Evolutionary conservation across 2,888 invertebrate species (phyloP), one percentile per base, ranked within the genome.

Genomic region (Idaea aversata): DNA sequence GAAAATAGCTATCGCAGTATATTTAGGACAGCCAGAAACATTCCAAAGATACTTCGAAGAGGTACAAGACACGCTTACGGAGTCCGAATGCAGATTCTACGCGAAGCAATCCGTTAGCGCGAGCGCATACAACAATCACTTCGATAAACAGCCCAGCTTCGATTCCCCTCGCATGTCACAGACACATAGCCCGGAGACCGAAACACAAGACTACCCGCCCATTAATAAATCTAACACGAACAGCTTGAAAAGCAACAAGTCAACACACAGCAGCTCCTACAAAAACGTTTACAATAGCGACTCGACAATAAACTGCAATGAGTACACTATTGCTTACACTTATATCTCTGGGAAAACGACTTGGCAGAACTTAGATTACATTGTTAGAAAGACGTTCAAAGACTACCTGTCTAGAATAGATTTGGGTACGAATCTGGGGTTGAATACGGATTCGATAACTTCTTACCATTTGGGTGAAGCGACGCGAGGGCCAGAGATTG

Each of bases 401-500:
- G 99, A 99, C 80, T 99, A 99, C 88, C 94, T 98, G 65, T 95
- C 97, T 61, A 95, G 98, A 78, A 96, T 99, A 77, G 99, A 99
- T 91, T 98, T 98, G 0, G 97, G 97, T 15, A 97, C 97, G 61
- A 97, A 97, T 86, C 93, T 99, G 67, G 98, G 98, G 3, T 84
- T 96, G 67, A 95, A 95, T 74, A 95, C 96, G 13, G 99, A 99
- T 81, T 98, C 98, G 35, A 97, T 99, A 68, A 96, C 97, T 68
- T 97, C 97, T 75, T 99, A 99, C 88, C 98, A 98, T 82, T 93
- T 99, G 78, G 99, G 98, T 0, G 98, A 99, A 86, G 96, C 97
- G 25, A 96, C 96, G 69, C 92, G 97, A 36, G 96, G 96, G 0
- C 96, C 96, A 0, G 97, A 97, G 82, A 94, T 96, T 65, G 95